phyloP scores from a whole-genome alignment of 1,140 invertebrate genomes.

The Caenorhabditis brenneri region DNA sequence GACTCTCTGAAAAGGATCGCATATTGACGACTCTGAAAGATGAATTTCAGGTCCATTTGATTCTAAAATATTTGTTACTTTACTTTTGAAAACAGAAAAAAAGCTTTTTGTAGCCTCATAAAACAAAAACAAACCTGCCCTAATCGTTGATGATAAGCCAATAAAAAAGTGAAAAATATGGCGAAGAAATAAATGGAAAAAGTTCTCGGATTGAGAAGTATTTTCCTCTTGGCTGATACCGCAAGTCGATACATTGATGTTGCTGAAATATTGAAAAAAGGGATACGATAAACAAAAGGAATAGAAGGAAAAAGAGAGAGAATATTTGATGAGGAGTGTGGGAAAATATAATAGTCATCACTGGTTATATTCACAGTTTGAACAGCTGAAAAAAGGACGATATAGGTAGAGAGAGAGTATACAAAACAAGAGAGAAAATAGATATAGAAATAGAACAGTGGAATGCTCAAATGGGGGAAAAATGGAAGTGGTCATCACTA shows the following conservation, averaged over 20 bases:
- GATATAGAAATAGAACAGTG: too few relatives aligned
- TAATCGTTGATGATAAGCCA: constrained; percentile 23
- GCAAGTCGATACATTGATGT: neutral
- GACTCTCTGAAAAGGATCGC: too few relatives aligned
- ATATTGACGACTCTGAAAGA: too few relatives aligned
- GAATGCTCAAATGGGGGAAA: too few relatives aligned
- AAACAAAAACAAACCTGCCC: neutral
- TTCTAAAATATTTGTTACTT: too few relatives aligned
- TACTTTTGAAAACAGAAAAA: too few relatives aligned
- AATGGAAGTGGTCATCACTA: too few relatives aligned
- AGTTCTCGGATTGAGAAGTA: constrained; percentile 5
- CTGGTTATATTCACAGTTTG: neutral
- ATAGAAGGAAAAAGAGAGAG: neutral
- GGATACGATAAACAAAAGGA: neutral
- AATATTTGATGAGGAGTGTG: neutral
- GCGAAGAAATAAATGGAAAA: neutral
- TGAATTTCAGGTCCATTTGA: too few relatives aligned
- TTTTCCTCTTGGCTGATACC: constrained; percentile 10
- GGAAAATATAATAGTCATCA: neutral
- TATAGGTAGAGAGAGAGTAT: too few relatives aligned
- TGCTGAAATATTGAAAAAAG: neutral
- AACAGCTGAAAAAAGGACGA: neutral
- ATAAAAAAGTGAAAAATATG: constrained; percentile 15
- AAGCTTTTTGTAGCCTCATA: too few relatives aligned
- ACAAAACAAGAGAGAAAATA: too few relatives aligned